phyloP scores from a whole-genome alignment of 53 echinoderm and acorn worm species.

The Antedon mediterranea region DNA sequence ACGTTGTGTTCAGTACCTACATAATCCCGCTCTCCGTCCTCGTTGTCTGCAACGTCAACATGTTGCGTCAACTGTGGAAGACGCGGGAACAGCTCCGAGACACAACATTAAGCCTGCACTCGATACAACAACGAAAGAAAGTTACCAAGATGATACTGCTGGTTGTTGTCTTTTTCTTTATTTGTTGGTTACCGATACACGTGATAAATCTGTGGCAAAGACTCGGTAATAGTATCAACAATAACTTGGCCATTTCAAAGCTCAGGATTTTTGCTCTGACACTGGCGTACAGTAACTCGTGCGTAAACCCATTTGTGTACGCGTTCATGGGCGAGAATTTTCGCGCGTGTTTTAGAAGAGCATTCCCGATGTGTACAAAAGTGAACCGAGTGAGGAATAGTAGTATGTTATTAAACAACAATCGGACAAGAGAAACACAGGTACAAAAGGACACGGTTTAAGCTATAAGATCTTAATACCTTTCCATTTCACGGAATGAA shows the following conservation, averaged over 20 bases:
- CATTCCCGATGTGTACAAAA: slow-evolving; percentile 44
- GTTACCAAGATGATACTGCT: slow-evolving; percentile 84
- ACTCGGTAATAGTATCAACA: slow-evolving; percentile 24
- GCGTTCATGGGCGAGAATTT: slow-evolving; percentile 95
- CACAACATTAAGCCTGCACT: not conserved
- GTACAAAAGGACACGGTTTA: not conserved
- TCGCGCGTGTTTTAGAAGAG: slow-evolving; percentile 70
- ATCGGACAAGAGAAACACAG: not conserved
- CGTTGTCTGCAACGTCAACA: slow-evolving; percentile 67
- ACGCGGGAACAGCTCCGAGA: not conserved
- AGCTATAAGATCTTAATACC: too few species aligned
- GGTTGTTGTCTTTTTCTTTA: slow-evolving; percentile 67
- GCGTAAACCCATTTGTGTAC: slow-evolving; percentile 85
- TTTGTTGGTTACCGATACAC: slow-evolving; percentile 86
- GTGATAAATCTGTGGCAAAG: slow-evolving; percentile 56
- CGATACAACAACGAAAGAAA: slow-evolving; percentile 43
- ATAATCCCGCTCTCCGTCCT: slow-evolving; percentile 64
- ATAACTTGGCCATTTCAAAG: slow-evolving; percentile 26
- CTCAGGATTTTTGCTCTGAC: slow-evolving; percentile 52
- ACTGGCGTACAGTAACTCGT: slow-evolving; percentile 81
- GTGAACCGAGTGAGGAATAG: not conserved
- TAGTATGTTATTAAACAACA: not conserved
- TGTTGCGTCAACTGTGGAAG: slow-evolving; percentile 78
- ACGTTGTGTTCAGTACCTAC: slow-evolving; percentile 59
- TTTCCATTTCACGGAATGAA: too few species aligned